A percentile compares a stretch with the other conserved stretches of the same genome.
phyloP scores from a whole-genome alignment of 2,113 vertebrate genomes.

The Nicator chloris region DNA sequence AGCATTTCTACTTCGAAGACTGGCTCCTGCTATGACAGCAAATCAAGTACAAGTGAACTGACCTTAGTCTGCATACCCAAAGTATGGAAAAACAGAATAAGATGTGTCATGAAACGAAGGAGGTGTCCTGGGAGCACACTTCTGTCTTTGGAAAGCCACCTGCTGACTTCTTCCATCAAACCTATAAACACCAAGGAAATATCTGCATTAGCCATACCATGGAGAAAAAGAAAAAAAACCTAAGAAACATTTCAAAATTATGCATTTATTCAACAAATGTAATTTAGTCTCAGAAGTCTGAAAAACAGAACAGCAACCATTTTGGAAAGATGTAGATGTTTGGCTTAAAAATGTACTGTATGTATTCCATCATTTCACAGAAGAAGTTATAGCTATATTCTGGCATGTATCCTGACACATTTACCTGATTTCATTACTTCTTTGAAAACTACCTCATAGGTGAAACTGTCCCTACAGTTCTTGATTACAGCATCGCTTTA shows the following conservation, averaged over 20 bases:
- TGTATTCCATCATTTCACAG: neutral
- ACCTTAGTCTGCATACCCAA: conserved; percentile 92
- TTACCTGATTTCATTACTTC: neutral
- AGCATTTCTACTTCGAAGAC: neutral
- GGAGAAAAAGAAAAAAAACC: neutral
- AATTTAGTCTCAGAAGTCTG: neutral
- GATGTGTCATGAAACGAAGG: conserved; percentile 92
- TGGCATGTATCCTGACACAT: neutral
- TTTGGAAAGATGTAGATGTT: neutral
- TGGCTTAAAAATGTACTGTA: neutral
- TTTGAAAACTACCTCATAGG: neutral
- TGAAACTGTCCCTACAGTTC: neutral
- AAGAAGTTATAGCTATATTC: neutral
- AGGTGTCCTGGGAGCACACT: conserved; percentile 86
- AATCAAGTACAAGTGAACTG: neutral
- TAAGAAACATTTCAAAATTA: neutral
- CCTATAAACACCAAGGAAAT: conserved; percentile 70
- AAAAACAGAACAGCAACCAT: neutral
- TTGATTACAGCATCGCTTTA: neutral
- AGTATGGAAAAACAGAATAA: conserved; percentile 89
- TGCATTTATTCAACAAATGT: neutral
- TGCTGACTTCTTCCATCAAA: conserved; percentile 89
- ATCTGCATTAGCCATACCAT: neutral
- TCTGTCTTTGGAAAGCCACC: conserved; percentile 84
- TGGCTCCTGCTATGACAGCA: neutral